These are phyloP conservation scores for Nesidiocoris tenuis DNA, from an alignment of 2,888 invertebrate genomes.

Conservation along the genomic window DNA sequence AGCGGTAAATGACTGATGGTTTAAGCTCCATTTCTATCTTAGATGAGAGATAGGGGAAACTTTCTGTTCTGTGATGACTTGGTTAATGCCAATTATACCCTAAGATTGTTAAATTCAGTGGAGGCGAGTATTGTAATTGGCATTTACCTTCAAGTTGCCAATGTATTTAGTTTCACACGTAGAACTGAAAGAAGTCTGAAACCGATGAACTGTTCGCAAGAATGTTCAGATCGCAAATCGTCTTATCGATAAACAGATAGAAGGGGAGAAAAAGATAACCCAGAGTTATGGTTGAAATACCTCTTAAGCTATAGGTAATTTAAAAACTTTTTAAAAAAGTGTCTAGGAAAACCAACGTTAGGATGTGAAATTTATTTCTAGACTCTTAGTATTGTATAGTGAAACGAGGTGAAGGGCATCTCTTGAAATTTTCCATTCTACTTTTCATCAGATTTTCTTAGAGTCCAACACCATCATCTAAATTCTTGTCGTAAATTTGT, in stretches of 20 bases:
- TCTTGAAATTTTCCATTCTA: neutral
- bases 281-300: neutral
- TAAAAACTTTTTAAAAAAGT: neutral
- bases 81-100: slow-evolving; percentile 37
- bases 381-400: neutral
- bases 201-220: neutral
- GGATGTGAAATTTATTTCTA: neutral
- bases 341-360: neutral
- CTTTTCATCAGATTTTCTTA: neutral
- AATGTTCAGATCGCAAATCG: neutral
- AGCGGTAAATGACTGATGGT: slow-evolving; percentile 23
- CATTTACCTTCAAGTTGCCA: neutral
- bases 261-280: too few relatives aligned
- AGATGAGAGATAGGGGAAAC: neutral
- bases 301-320: neutral
- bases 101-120: neutral
- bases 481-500: neutral
- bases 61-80: slow-evolving; percentile 39
- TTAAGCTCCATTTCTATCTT: slow-evolving; percentile 20
- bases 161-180: neutral
- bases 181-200: neutral
- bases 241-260: neutral
- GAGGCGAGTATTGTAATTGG: slow-evolving; percentile 9
- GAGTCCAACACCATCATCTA: neutral
- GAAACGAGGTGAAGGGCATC: neutral